phyloP scores from a whole-genome alignment of 2,113 vertebrate genomes.

The Tachycineta bicolor region DNA sequence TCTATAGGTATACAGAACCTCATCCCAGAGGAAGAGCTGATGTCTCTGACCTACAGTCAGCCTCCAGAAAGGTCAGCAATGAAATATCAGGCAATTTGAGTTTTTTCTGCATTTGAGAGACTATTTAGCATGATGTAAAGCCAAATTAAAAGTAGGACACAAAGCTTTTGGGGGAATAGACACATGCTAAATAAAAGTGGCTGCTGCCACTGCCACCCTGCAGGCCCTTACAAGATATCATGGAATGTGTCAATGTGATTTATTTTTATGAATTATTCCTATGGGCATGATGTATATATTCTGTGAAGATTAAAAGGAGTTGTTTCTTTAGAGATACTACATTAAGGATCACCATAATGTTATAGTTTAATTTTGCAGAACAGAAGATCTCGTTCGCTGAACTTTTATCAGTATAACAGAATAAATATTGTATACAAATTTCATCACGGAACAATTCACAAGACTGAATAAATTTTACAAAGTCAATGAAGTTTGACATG shows the following conservation, averaged over 20 bases:
- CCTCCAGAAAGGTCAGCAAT: neutral
- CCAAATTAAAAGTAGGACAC: slow-evolving; percentile 57
- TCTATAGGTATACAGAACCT: neutral
- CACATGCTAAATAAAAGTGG: slow-evolving; percentile 42
- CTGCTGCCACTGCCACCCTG: slow-evolving; percentile 37
- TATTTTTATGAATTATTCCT: slow-evolving; percentile 55
- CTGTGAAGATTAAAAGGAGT: slow-evolving; percentile 5
- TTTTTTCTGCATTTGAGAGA: neutral
- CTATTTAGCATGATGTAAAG: neutral
- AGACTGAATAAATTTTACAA: neutral
- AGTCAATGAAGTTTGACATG: neutral
- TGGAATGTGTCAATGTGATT: slow-evolving; percentile 61
- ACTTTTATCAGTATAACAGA: neutral
- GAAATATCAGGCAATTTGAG: neutral
- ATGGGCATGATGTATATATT: slow-evolving; percentile 22
- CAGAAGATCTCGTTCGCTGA: neutral
- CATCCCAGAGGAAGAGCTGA: neutral
- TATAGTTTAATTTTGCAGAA: neutral
- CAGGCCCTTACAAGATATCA: slow-evolving; percentile 35
- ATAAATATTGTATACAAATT: neutral
- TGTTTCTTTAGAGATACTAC: neutral
- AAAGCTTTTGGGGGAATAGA: slow-evolving; percentile 43
- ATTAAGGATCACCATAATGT: neutral
- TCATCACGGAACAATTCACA: neutral
- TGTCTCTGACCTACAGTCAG: neutral